Evolutionary conservation across 2,797 vertebrate genomes (phyloP), one percentile per base, ranked within the genome.

Genomic region (Bradypodion pumilum): DNA sequence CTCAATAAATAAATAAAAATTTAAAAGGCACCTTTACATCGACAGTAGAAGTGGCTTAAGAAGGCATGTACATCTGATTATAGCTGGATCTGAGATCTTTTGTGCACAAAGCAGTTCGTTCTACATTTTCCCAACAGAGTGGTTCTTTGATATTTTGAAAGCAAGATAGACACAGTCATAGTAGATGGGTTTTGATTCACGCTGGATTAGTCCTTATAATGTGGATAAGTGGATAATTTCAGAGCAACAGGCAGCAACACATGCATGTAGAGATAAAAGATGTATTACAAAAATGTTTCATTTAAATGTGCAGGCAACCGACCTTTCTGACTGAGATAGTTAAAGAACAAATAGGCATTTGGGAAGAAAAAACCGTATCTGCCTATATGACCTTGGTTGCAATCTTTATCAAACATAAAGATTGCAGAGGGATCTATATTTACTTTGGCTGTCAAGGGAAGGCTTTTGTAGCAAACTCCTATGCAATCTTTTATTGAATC

Each of bases 341-440:
- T 42, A 78, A 49, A n/a, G 32, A 72, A 70, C 3, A 25, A 6
- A 1, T 60, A 59, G 44, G 19, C 60, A 52, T 42, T 68, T 19
- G 5, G 29, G 59, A 16, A 63, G 46, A 35, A 69, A 35, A 44
- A n/a, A n/a, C 16, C 13, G 37, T 35, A 9, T 21, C 68, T 29
- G 46, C 62, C 74, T 63, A 49, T 37, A 62, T 70, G 42, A 63
- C 68, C 69, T 78, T 72, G 56, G 42, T 49, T n/a, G 46, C 69
- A 78, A 78, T 72, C 75, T 72, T 60, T n/a, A 29, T 72, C 68
- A 60, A 32, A 60, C 37, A 72, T 68, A 52, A 68, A 78, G 66
- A 70, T 12, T 46, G 29, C 52, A 72, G 56, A 46, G 74, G 74
- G 35, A 42, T 59, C 49, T 56, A n/a, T 68, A 56, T 66, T 76